Evolutionary conservation across 2,888 invertebrate species (phyloP), one percentile per base, ranked within the genome.

Genomic region (Crepidodera aurea): DNA sequence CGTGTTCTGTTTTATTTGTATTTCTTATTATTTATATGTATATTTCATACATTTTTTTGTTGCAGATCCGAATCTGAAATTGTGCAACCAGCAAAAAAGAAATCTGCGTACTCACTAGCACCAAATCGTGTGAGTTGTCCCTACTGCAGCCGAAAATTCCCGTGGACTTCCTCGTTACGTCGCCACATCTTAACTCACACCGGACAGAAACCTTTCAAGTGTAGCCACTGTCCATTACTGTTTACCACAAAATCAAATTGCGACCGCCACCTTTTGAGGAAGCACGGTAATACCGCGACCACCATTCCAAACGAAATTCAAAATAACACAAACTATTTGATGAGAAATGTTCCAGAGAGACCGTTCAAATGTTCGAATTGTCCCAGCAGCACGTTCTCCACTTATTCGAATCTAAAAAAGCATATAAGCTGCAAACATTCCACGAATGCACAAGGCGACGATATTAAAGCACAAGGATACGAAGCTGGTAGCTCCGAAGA

Each of bases 201-300:
- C 0, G 96, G 93, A 1, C 96, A 97, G 78, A 98, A 98, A 77
- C 98, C 98, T 0, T 98, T 92, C 83, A 94, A 96, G 77, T 98
- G 98, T 80, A 91, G 93, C 0, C 91, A 94, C 75, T 98, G 98
- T 78, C 92, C 94, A 0, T 85, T 97, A 6, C 88, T 95, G 1
- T 98, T 98, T 80, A 98, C 97, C 29, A 98, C 97, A 0, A 98
- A 98, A 79, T 96, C 96, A 6, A 98, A 98, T 82, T 94, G 98
- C 79, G 98, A 98, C 77, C 91, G 98, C 8, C 98, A 98, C 79
- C 82, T 98, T 62, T 82, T 94, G 54, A 85, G 96, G 32, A 96
- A 96, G 76, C 96, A 96, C 77, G 90, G 90, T 64, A 86, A 86
- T 65, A 81, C 70, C 62, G 81, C 73, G 68, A 82, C 77, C 32